A percentile compares a stretch with the other conserved stretches of the same genome.
phyloP scores from a whole-genome alignment of 2,797 vertebrate genomes.

The Harpagifer antarcticus region DNA sequence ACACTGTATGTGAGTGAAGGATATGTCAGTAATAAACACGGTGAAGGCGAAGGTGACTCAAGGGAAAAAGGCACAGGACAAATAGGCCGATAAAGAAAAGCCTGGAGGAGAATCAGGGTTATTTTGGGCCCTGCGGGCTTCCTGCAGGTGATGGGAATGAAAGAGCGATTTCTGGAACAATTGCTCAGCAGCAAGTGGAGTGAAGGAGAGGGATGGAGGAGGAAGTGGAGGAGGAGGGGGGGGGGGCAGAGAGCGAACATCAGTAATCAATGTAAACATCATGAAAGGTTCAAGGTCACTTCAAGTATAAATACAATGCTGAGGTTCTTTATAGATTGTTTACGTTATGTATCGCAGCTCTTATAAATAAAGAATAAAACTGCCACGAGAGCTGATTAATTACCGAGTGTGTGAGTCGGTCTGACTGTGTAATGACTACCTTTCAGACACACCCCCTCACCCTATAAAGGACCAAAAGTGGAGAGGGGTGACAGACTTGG shows the following conservation, averaged over 20 bases:
- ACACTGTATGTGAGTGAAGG: constrained; percentile 58
- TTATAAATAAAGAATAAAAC: constrained; percentile 57
- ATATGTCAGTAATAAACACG: constrained; percentile 75
- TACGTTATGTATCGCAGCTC: constrained; percentile 14
- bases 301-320: constrained; percentile 43
- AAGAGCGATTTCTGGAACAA: constrained; percentile 82
- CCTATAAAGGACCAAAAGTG: constrained; percentile 74
- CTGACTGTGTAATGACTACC: constrained; percentile 17
- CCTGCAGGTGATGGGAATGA: constrained; percentile 88
- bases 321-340: constrained; percentile 44
- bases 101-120: constrained; percentile 73
- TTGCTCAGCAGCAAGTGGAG: constrained; percentile 72
- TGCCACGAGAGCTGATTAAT: constrained; percentile 43
- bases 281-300: constrained; percentile 57
- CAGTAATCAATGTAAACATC: constrained; percentile 61
- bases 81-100: constrained; percentile 78
- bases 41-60: constrained; percentile 71
- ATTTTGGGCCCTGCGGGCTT: constrained; percentile 81
- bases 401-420: constrained; percentile 37
- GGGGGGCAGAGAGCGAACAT: constrained; percentile 24
- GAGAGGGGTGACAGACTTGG: constrained; percentile 46
- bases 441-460: constrained; percentile 60
- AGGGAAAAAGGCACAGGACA: constrained; percentile 81
- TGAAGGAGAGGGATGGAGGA: constrained; percentile 56
- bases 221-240: constrained; percentile 35